Evolutionary conservation across 2,113 vertebrate genomes (phyloP).

Genomic region (Sorex fumeus): DNA sequence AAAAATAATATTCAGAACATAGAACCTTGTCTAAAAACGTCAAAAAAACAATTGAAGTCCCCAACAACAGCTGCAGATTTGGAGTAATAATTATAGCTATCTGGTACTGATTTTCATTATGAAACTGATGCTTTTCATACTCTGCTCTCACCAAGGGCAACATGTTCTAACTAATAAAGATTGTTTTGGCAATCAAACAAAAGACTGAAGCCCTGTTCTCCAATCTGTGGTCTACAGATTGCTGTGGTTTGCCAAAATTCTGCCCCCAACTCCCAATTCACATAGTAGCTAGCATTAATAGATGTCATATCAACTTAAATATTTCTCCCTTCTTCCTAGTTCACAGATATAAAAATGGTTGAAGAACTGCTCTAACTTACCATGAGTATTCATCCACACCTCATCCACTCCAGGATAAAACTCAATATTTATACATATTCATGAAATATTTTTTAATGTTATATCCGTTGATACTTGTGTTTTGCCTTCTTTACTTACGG

Average conservation of each 20-base stretch:
- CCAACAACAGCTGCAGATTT: slow-evolving; percentile 75
- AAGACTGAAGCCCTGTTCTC: too few relatives aligned
- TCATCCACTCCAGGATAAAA: not conserved
- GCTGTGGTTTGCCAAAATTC: too few relatives aligned
- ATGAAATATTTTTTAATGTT: not conserved
- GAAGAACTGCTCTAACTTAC: not conserved
- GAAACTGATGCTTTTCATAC: slow-evolving; percentile 21
- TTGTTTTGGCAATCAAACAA: not conserved
- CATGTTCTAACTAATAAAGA: not conserved
- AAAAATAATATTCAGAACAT: slow-evolving; percentile 72
- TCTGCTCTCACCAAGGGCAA: slow-evolving; percentile 66
- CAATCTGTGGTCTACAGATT: too few relatives aligned
- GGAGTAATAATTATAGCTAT: slow-evolving; percentile 32
- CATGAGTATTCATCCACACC: not conserved
- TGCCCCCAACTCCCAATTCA: too few relatives aligned
- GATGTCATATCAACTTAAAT: too few relatives aligned
- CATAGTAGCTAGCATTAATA: too few relatives aligned
- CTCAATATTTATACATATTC: not conserved
- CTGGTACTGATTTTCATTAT: slow-evolving; percentile 21
- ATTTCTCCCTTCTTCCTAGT: too few relatives aligned
- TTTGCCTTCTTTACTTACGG: slow-evolving; percentile 27
- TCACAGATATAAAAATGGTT: too few relatives aligned
- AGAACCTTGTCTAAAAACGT: slow-evolving; percentile 67
- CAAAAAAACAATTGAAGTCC: slow-evolving; percentile 51
- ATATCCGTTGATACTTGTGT: not conserved